Base-by-base conservation (phyloP, 2,888 invertebrate genomes). In the Odontothrips loti region DNA sequence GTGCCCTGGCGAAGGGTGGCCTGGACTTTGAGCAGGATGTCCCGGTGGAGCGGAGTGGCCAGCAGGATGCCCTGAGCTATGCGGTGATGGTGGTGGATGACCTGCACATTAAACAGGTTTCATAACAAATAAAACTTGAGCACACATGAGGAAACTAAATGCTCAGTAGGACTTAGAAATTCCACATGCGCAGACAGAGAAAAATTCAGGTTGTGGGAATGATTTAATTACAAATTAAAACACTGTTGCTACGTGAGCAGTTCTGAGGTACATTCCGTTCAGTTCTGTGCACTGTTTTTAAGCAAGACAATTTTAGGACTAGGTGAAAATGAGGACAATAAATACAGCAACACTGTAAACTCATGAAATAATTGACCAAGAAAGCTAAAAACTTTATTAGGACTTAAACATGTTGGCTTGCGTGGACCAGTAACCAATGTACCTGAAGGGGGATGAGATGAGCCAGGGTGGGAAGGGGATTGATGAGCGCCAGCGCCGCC, bases 1-100 rank as follows among this genome's bases (percentile, higher is more conserved):
- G 15, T 79, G 20, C 29, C 80, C 63, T 80, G 82, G 80, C 17
- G 34, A 58, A 1, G 58, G 58, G 6, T 58, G 58, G 17, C 58
- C 58, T 20, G 58, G 58, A 15, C 58, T 58, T 58, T 58, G 58
- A 15, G 58, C 58, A 6, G 58, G 6, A 58, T 58, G 58, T 0
- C 20, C 23, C 8, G 68, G 68, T 11, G 68, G 68, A 8, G 68
- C 68, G 0, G 68, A 75, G 68, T 75, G 68, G 12, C 68, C 27
- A 75, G 58, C n/a, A 4, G 58, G 58, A 15, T 58, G 58, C 23
- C 68, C 68, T 23, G 68, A 23, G 23, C 68, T 75, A 27, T 75
- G 68, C 9, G 68, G 68, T 8, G 68, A 75, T 1, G 68, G 27
- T 27, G 68, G 68, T 23, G 68, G 68, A 12, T 75, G 68, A 2